Conservation (phyloP, 1,140 invertebrate species). For the Tetragnatha versicolor region DNA sequence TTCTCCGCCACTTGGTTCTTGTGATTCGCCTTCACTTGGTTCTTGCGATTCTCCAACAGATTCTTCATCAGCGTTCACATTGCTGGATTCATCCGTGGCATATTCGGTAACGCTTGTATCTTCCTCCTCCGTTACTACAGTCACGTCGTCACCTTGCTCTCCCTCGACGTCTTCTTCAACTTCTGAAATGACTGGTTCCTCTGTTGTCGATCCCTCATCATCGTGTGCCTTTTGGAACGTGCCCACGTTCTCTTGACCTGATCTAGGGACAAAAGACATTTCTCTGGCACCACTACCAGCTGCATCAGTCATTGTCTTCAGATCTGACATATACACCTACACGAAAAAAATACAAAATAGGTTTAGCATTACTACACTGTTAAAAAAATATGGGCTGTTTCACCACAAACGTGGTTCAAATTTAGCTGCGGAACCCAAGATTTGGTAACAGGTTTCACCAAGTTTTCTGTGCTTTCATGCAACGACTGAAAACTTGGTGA, state of each 20-base stretch:
- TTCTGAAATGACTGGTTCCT: neutral
- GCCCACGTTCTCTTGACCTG: neutral
- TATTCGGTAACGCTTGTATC: neutral
- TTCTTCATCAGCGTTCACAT: neutral
- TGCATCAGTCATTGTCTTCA: neutral
- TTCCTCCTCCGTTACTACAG: neutral
- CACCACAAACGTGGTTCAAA: too few species aligned
- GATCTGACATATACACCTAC: too few species aligned
- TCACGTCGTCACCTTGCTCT: neutral
- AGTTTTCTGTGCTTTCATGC: too few species aligned
- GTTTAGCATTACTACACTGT: too few species aligned
- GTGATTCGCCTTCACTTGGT: neutral
- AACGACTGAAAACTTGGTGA: too few species aligned
- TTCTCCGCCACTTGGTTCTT: too few species aligned
- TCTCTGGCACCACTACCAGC: neutral
- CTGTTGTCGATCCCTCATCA: neutral
- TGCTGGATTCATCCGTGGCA: neutral
- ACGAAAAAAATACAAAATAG: too few species aligned
- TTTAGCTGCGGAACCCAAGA: too few species aligned
- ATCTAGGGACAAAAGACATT: neutral
- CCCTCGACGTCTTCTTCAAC: neutral
- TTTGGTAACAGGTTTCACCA: too few species aligned
- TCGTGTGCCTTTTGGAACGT: neutral
- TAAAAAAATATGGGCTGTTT: too few species aligned
- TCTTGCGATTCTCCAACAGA: neutral